Conservation (phyloP, 2,113 vertebrate genomes). For the zebrafish (Danio rerio) region DNA sequence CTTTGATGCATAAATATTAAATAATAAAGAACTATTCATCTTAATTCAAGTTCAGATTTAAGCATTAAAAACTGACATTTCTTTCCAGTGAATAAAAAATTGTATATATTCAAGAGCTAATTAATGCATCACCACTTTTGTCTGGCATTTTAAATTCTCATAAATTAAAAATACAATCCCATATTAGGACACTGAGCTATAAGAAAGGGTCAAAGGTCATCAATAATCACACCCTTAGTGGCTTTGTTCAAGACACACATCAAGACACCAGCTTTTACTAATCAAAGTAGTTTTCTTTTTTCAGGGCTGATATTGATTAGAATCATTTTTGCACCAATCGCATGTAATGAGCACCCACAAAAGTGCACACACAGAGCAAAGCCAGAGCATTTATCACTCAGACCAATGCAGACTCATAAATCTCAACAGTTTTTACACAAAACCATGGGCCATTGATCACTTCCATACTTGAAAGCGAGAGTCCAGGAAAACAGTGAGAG, state of each 20-base stretch:
- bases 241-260: background rate
- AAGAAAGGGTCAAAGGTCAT: background rate
- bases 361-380: constrained; percentile 1
- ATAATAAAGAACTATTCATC: background rate
- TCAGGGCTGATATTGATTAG: constrained; percentile 18
- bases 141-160: background rate
- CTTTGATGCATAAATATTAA: too few species aligned
- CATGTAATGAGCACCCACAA: constrained; percentile 24
- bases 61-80: background rate
- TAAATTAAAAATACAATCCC: background rate
- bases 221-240: background rate
- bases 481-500: constrained; percentile 34
- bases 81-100: background rate
- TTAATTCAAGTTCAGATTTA: background rate
- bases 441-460: constrained; percentile 35
- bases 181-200: background rate
- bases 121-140: background rate
- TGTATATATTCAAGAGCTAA: background rate
- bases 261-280: constrained; percentile 5
- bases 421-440: constrained; percentile 41
- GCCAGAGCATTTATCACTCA: constrained; percentile 30
- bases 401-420: constrained; percentile 35
- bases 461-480: constrained; percentile 30
- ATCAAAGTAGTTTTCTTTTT: background rate
- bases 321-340: constrained; percentile 24